These are phyloP conservation scores for Gortyna flavago DNA, from an alignment of 2,888 invertebrate species.

Conservation along the genomic window DNA sequence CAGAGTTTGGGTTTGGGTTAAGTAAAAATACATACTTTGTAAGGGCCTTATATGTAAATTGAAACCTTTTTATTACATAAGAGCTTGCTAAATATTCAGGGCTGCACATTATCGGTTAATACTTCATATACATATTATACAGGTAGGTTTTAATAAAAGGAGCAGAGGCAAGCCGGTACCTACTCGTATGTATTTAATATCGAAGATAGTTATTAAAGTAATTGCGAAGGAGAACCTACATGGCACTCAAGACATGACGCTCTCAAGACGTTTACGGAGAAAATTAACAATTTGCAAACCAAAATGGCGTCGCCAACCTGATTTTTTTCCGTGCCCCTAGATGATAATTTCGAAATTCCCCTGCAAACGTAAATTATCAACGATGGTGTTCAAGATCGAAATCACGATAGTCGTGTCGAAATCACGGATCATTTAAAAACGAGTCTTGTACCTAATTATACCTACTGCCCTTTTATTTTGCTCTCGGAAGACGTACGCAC, in stretches of 20 bases:
- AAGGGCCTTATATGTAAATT: constrained; percentile 44
- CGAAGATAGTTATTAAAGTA: constrained; percentile 83
- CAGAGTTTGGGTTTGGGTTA: neutral
- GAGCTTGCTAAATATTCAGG: constrained; percentile 59
- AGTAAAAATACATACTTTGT: neutral
- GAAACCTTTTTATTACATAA: constrained; percentile 41
- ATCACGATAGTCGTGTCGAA: constrained; percentile 76
- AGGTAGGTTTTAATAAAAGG: constrained; percentile 47
- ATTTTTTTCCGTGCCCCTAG: constrained; percentile 76
- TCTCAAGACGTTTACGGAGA: constrained; percentile 74
- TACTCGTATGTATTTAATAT: constrained; percentile 61
- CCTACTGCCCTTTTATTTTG: constrained; percentile 67
- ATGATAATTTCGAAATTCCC: constrained; percentile 78
- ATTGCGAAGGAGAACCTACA: constrained; percentile 78
- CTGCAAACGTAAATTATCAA: constrained; percentile 83
- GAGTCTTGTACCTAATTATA: constrained; percentile 67
- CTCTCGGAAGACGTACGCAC: constrained; percentile 44
- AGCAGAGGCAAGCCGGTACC: constrained; percentile 45
- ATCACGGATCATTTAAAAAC: constrained; percentile 70
- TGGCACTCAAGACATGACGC: constrained; percentile 74
- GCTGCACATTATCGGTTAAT: constrained; percentile 51
- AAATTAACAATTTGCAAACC: constrained; percentile 81
- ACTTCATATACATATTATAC: constrained; percentile 38
- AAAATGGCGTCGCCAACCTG: constrained; percentile 76
- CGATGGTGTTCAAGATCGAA: constrained; percentile 77